A percentile compares a stretch with the other conserved stretches of the same genome.
These are phyloP conservation scores for Caranx ignobilis DNA, from an alignment of 2,113 vertebrate species.

Conservation along the genomic window DNA sequence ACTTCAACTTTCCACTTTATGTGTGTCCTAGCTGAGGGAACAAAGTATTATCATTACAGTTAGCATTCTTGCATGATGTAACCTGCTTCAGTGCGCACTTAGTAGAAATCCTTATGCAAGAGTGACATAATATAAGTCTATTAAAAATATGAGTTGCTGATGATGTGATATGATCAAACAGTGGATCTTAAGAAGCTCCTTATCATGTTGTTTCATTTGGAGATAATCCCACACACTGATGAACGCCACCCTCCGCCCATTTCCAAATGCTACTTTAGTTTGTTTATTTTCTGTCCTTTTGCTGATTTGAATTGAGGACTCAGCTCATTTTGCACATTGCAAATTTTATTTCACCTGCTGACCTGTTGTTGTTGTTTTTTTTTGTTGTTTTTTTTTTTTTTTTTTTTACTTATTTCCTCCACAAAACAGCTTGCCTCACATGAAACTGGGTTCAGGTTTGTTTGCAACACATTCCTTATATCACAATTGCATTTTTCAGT, in stretches of 20 bases:
- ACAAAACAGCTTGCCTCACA: too few relatives aligned
- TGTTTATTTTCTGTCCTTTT: not conserved
- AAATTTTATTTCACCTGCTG: not conserved
- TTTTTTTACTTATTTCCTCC: too few relatives aligned
- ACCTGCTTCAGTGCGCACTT: constrained; percentile 6
- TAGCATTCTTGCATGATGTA: constrained; percentile 44
- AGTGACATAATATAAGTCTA: constrained; percentile 18
- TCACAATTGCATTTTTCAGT: not conserved
- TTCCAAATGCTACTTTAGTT: not conserved
- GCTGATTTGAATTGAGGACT: not conserved
- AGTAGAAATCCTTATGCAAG: constrained; percentile 30
- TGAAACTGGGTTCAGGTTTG: not conserved
- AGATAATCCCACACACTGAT: constrained; percentile 1
- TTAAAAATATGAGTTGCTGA: constrained; percentile 21
- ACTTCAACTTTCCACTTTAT: constrained; percentile 78
- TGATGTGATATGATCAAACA: constrained; percentile 17
- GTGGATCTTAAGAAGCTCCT: not conserved
- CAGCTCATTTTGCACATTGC: not conserved
- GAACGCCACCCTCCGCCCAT: not conserved
- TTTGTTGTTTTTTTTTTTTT: too few relatives aligned
- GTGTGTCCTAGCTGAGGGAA: constrained; percentile 67
- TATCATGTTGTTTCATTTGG: constrained; percentile 16
- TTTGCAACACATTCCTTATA: not conserved
- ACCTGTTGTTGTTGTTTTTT: not conserved
- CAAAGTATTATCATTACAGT: constrained; percentile 54